These are phyloP conservation scores for Alectoris magna DNA, from an alignment of 2,797 vertebrate genomes.

Conservation along the genomic window DNA sequence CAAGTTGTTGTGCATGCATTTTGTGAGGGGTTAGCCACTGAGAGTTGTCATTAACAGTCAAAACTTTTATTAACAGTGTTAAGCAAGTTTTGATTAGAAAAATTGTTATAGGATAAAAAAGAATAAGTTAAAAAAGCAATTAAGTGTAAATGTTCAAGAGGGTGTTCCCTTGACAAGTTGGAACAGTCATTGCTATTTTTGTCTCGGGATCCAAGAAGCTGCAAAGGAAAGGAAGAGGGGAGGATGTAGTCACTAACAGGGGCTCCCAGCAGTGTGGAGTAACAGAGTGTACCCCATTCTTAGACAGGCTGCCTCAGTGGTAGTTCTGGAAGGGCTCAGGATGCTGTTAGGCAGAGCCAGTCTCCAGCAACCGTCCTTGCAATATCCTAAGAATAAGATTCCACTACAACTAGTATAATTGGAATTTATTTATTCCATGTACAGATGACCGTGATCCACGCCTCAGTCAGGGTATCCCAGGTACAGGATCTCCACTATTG, in stretches of 20 bases:
- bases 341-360: neutral
- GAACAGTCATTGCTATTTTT: neutral
- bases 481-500: neutral
- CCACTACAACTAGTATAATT: neutral
- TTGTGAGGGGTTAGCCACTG: neutral
- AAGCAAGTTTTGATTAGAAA: constrained; percentile 16
- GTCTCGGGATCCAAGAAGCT: neutral
- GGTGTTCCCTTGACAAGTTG: neutral
- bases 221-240: neutral
- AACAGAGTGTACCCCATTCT: neutral
- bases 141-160: neutral
- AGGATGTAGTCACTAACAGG: neutral
- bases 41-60: neutral
- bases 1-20: neutral
- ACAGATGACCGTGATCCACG: neutral
- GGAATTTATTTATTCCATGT: neutral
- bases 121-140: neutral
- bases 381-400: neutral
- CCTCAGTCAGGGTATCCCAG: neutral
- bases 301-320: neutral
- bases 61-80: neutral
- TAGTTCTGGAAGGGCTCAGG: neutral
- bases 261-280: neutral
- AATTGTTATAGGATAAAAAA: neutral
- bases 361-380: neutral